Evolutionary conservation across 2,888 invertebrate genomes (phyloP), one percentile per base, ranked within the genome.

Genomic region (Standfussiana lucernea): DNA sequence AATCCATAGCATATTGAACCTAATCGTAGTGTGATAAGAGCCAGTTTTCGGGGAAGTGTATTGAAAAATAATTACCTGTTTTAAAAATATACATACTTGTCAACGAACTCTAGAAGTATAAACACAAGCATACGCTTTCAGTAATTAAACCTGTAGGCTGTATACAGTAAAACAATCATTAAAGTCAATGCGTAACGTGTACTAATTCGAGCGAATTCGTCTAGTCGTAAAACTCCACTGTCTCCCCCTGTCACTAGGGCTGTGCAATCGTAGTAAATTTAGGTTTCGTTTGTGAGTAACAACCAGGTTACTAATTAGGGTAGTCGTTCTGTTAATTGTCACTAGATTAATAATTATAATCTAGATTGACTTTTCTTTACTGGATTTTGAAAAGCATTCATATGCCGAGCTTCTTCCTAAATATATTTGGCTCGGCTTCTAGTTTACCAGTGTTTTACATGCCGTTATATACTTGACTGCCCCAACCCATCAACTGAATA

Each of bases 141-240:
- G 56, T 66, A 59, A 73, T 78, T 79, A 78, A 65, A 72, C 64
- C 35, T 79, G 65, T 79, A 78, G 56, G 35, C 53, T 61, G 37
- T 72, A 56, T 59, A 56, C 68, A 65, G 61, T 73, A 50, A 78
- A 83, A 80, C 64, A 75, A 72, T 81, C 79, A 64, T 87, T 71
- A 87, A 78, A 82, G 71, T 65, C 71, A 72, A 71, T 67, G 74
- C 78, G 77, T 75, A 77, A 87, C 72, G 82, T 86, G 77, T 80
- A 82, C 82, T 88, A 81, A 86, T 84, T 80, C 72, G 75, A n/a
- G 59, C 72, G n/a, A n/a, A n/a, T n/a, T n/a, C n/a, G 72, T 28
- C 76, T 56, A 56, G 65, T 85, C 80, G 80, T 87, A 83, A 88
- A 82, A 53, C 56, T 71, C 71, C 72, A 76, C 68, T 59, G 65